Base-by-base conservation (phyloP, 2,797 vertebrate genomes). In the Thunnus albacares region DNA sequence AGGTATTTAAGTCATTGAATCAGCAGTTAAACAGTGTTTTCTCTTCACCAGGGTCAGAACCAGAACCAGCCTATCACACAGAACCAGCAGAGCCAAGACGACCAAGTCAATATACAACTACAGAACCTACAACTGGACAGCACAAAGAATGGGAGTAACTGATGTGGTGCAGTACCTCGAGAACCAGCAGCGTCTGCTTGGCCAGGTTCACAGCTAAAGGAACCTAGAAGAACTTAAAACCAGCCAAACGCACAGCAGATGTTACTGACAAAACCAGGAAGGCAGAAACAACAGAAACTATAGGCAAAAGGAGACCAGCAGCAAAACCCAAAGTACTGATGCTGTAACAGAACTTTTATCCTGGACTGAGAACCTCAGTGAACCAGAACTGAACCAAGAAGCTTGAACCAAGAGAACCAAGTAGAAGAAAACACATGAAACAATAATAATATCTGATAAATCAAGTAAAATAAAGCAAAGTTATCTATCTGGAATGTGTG, bases 121-220 rank as follows among this genome's bases (percentile, higher is more conserved):
- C 86, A 85, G 79, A 87, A 82, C 64, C 84, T 94, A 2, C 74
- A 81, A 5, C 81, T 92, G 59, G 76, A 85, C 45, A n/a, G 52
- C 68, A 73, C 55, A 13, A 64, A 69, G 38, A 63, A 71, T 13
- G 4, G 13, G 17, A 86, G 49, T 73, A 74, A 78, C 69, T 87
- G 74, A 85, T 24, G 1, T 52, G 2, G 38, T 0, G 18, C 41
- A 78, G 68, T 82, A 76, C 65, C 68, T 26, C 41, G 14, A 82
- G 18, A 63, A 76, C 49, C 59, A 45, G 9, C 47, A 53, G 18
- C 2, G 5, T 41, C 45, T 24, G 7, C n/a, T 1, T 22, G 26
- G 7, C 18, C 20, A 13, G 18, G 22, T 1, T 2, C 6, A 57
- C 24, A 43, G 1, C 65, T n/a, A 4, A 10, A 51, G 30, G 68